Evolutionary conservation across 2,888 invertebrate species (phyloP).

Genomic region (Corbicula japonica): DNA sequence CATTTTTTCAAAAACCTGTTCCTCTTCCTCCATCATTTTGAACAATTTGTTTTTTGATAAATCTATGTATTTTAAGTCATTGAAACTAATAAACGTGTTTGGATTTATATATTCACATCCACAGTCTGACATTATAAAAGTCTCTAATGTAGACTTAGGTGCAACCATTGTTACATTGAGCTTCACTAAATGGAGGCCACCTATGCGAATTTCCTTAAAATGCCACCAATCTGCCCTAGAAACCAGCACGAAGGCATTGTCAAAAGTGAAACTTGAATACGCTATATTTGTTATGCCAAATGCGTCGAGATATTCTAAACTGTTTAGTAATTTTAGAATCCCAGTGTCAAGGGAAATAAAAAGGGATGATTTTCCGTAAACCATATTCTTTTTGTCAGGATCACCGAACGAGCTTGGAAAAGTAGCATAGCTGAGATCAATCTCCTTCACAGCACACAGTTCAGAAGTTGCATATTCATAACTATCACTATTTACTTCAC

Average conservation of each 20-base stretch:
- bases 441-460: neutral
- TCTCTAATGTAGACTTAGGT: neutral
- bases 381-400: neutral
- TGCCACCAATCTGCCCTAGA: neutral
- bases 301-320: constrained; percentile 11
- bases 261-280: neutral
- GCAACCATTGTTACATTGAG: neutral
- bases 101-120: no score
- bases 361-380: neutral
- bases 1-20: neutral
- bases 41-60: neutral
- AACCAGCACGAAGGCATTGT: neutral
- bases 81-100: no score
- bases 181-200: neutral
- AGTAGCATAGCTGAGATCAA: neutral
- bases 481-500: neutral
- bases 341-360: neutral
- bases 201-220: neutral
- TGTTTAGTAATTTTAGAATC: neutral
- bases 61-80: no score
- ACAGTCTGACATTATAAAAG: neutral
- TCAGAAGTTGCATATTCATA: neutral
- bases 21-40: neutral
- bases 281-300: neutral
- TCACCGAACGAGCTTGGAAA: neutral